Evolutionary conservation across 2,888 invertebrate genomes (phyloP), one percentile per base, ranked within the genome.

Genomic region (Trissoscelio sp.): DNA sequence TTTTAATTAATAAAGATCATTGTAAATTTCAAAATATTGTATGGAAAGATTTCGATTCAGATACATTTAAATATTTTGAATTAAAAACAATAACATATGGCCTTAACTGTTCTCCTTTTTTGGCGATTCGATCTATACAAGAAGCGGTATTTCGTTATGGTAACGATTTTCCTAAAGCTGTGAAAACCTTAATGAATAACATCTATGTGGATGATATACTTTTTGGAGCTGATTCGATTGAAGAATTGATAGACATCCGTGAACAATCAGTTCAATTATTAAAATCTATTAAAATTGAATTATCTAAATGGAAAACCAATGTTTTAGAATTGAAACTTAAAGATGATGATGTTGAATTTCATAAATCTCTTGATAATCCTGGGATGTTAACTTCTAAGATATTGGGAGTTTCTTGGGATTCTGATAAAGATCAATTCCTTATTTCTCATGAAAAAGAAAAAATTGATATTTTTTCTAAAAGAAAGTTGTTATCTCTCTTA

Each of bases 11-110:
- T 12, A 3, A 12, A 2, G 5, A 18, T 9, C 58, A 73, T 16
- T 9, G 72, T 1, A 1, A 28, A 7, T 62, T 9, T 42, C 62
- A 74, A 74, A 74, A 74, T 22, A 74, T 74, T 5, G 55, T 74
- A 7, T 74, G 73, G 64, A 2, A 20, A 1, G 62, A 74, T 31
- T 39, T 22, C 24, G 42, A 22, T 0, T 4, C 31, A 11, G 11
- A 73, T n/a, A 9, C 7, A 11, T 55, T 42, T 0, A 9, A 9
- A 0, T 58, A 70, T 48, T 60, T 51, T 39, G 16, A 72, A 28
- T 12, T 72, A 9, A 39, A 60, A 20, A 72, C 60, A 9, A 28
- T 58, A 20, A 58, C 39, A 20, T 58, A 58, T 22, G 58, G 39
- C 1, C 3, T 58, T n/a, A 16, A n/a, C 1, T 5, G n/a, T 6